Evolutionary conservation across 1,140 invertebrate species (phyloP).

Genomic region (Drosophila varians): DNA sequence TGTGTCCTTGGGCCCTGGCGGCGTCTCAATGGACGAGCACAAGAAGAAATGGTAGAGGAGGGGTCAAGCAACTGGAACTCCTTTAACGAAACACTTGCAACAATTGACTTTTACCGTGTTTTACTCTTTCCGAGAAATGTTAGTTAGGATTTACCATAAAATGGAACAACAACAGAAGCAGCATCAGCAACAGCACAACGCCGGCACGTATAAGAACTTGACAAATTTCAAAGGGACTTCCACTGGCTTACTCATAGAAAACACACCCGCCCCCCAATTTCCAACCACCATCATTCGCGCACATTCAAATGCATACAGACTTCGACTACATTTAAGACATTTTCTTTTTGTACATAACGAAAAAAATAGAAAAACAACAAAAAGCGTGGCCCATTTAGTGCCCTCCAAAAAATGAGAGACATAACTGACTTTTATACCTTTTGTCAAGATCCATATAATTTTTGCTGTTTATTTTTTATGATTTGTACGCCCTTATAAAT

Average conservation of each 20-base stretch:
- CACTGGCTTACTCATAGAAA: conserved; percentile 43
- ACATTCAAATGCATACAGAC: conserved; percentile 63
- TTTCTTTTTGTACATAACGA: conserved; percentile 74
- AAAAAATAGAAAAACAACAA: conserved; percentile 32
- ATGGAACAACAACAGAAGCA: conserved; percentile 75
- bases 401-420: conserved; percentile 57
- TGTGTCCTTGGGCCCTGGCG: conserved; percentile 98
- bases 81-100: conserved; percentile 26
- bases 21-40: conserved; percentile 99
- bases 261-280: conserved; percentile 9
- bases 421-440: conserved; percentile 72
- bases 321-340: conserved; percentile 61
- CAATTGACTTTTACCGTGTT: conserved; percentile 65
- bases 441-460: conserved; percentile 49
- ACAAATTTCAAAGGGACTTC: conserved; percentile 72
- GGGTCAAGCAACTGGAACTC: conserved; percentile 1
- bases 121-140: conserved; percentile 66
- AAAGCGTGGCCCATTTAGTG: conserved; percentile 46
- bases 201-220: conserved; percentile 53
- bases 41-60: conserved; percentile 97
- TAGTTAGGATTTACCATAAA: conserved; percentile 80
- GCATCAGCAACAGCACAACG: conserved; percentile 50
- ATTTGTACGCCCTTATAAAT: conserved; percentile 54
- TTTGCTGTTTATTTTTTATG: conserved; percentile 54
- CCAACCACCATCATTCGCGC: conserved; percentile 56